Percentiles rank a stretch among this genome's conserved stretches.
Evolutionary conservation across 2,113 vertebrate species (phyloP).

Genomic region (Crotalus tigris): DNA sequence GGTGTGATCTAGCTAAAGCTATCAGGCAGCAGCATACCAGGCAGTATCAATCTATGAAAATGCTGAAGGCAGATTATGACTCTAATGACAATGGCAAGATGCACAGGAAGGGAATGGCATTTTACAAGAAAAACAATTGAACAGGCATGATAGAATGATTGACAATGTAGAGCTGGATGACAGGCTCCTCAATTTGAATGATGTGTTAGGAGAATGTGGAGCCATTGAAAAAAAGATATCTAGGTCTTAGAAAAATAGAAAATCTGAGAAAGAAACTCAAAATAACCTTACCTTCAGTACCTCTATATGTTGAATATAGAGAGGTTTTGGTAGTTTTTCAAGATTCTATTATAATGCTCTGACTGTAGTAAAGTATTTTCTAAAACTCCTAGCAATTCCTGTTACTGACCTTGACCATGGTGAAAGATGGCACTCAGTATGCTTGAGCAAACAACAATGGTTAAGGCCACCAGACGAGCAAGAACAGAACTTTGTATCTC

Average conservation of each 20-base stretch:
- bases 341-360: too few relatives aligned
- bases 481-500: not conserved
- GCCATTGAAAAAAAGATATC: not conserved
- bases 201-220: not conserved
- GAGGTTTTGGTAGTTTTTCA: too few relatives aligned
- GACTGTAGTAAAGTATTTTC: not conserved
- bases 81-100: not conserved
- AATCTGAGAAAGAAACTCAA: not conserved
- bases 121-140: not conserved
- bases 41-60: not conserved
- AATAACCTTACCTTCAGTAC: not conserved
- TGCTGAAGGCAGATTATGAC: not conserved
- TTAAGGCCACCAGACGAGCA: not conserved
- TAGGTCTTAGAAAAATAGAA: not conserved
- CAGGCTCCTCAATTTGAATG: not conserved
- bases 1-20: not conserved
- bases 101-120: not conserved
- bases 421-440: not conserved
- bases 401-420: not conserved
- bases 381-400: not conserved
- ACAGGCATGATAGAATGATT: not conserved
- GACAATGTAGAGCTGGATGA: not conserved
- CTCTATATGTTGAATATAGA: not conserved
- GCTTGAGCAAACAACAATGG: not conserved
- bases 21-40: not conserved